phyloP scores from a whole-genome alignment of 2,113 vertebrate species.

The Monopterus albus region DNA sequence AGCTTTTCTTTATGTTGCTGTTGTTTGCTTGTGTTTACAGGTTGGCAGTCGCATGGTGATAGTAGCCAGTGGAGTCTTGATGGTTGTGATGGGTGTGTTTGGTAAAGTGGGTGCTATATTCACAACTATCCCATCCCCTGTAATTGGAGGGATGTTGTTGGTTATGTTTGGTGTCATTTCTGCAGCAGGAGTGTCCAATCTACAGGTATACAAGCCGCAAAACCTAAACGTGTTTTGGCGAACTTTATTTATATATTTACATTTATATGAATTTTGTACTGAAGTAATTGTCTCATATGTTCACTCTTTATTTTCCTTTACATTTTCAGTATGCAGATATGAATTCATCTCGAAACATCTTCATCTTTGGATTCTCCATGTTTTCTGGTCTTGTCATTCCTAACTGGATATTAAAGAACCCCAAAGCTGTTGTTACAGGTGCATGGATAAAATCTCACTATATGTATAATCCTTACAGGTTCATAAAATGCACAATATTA shows the following conservation, averaged over 20 bases:
- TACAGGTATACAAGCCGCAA: constrained; percentile 85
- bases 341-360: constrained; percentile 97
- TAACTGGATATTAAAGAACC: constrained; percentile 89
- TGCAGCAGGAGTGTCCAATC: constrained; percentile 91
- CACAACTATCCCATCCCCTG: constrained; percentile 91
- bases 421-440: constrained; percentile 87
- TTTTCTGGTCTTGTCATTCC: constrained; percentile 91
- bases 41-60: constrained; percentile 96
- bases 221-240: too few relatives aligned
- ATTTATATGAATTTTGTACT: too few relatives aligned
- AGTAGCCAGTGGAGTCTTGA: constrained; percentile 83
- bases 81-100: constrained; percentile 90
- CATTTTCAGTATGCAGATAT: constrained; percentile 89
- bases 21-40: constrained; percentile 68
- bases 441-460: background rate
- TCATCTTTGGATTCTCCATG: constrained; percentile 96
- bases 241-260: too few relatives aligned
- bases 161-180: constrained; percentile 95
- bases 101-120: constrained; percentile 92
- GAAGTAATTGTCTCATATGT: background rate
- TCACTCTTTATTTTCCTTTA: background rate
- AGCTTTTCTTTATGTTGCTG: too few relatives aligned
- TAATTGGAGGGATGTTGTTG: constrained; percentile 94
- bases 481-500: background rate
- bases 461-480: background rate